Conservation (phyloP, 2,113 vertebrate genomes). For the Neogale vison region DNA sequence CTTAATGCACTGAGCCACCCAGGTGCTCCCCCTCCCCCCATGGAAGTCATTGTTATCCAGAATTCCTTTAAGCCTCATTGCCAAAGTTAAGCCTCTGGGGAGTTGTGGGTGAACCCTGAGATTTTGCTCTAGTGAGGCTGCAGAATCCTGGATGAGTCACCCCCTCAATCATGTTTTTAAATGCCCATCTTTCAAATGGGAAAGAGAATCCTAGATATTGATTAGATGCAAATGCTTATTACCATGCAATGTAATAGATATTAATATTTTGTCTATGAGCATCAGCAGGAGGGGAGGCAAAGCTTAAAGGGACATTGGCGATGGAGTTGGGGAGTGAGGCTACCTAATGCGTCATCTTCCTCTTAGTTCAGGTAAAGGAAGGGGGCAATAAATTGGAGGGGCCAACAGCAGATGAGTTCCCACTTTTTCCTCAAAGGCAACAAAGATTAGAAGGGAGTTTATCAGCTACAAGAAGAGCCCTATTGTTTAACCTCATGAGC, state of each 20-base stretch:
- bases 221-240: not conserved
- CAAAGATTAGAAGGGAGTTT: not conserved
- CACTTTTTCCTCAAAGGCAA: not conserved
- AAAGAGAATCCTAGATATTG: not conserved
- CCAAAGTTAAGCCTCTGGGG: not conserved
- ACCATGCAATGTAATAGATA: not conserved
- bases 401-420: not conserved
- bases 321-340: not conserved
- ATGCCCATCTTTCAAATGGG: not conserved
- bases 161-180: not conserved
- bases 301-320: not conserved
- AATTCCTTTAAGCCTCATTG: not conserved
- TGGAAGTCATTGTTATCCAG: not conserved
- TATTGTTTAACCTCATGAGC: not conserved
- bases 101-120: not conserved
- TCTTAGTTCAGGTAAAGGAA: not conserved
- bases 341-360: not conserved
- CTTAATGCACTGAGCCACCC: not conserved
- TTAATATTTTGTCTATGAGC: not conserved
- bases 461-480: not conserved
- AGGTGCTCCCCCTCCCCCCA: not conserved
- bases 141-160: not conserved
- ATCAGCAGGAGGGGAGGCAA: not conserved
- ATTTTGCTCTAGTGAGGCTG: not conserved
- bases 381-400: not conserved